Conservation (phyloP, 2,888 invertebrate species). For the Amphipoea oculea region DNA sequence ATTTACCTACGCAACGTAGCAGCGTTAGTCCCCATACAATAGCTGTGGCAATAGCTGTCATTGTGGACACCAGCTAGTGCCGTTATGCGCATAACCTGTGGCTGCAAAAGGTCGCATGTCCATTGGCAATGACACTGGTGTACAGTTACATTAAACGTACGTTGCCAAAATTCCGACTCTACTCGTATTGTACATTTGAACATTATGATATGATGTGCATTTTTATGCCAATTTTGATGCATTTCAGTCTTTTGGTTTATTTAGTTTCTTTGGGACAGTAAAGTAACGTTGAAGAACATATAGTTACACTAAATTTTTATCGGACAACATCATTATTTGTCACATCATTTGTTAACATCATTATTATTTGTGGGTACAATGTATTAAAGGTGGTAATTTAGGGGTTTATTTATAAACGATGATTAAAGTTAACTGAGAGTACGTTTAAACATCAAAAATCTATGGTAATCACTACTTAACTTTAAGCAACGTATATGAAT, state of each 20-base stretch:
- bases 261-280: neutral
- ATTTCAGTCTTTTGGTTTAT: slow-evolving; percentile 8
- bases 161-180: slow-evolving; percentile 53
- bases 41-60: slow-evolving; percentile 57
- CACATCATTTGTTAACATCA: no score
- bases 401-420: neutral
- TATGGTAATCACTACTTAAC: neutral
- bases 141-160: slow-evolving; percentile 48
- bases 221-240: slow-evolving; percentile 12
- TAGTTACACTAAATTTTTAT: neutral
- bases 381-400: neutral
- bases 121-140: slow-evolving; percentile 60
- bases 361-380: neutral
- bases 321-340: no score
- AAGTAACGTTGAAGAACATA: neutral
- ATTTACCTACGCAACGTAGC: slow-evolving; percentile 61
- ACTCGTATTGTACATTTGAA: slow-evolving; percentile 13
- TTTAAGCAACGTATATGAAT: neutral
- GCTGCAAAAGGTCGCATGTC: slow-evolving; percentile 52
- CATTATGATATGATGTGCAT: slow-evolving; percentile 3
- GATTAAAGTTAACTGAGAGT: neutral
- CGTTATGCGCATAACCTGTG: slow-evolving; percentile 61
- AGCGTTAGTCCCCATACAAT: slow-evolving; percentile 60
- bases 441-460: neutral
- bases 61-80: slow-evolving; percentile 60